Base-by-base conservation (phyloP, 1,140 invertebrate genomes). In the Trichonephila clavata region DNA sequence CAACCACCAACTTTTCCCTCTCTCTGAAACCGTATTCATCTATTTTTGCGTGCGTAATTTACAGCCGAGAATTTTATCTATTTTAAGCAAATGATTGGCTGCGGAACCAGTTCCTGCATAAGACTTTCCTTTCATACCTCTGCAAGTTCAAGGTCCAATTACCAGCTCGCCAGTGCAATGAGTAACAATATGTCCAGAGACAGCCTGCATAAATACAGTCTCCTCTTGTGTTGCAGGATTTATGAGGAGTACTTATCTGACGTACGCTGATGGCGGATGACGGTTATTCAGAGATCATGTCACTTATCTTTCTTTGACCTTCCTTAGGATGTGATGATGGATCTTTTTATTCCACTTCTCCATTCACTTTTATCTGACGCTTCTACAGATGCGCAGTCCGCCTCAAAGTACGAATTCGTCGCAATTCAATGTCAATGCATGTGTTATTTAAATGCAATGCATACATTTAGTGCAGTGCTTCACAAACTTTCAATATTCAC, bases 161-260 rank as follows among this genome's bases (percentile, higher is more conserved):
- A 6, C 32, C 27, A 16, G 32, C 10, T 39, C 71, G 24, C 6
- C 32, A 32, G 71, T 18, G 27, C 71, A 32, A 18, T 77, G 27
- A 77, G 71, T 39, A 77, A 39, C 71, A 77, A 77, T 27, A 77
- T 32, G 32, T 32, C 18, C 61, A 63, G 16, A 39, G 18, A 6
- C 14, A 39, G 65, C n/a, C 24, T 27, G 65, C 8, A 24, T 39
- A 27, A 32, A 77, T 77, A 27, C 32, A 77, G 71, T 77, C 32
- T 77, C 27, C 20, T 77, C 18, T 77, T 18, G 27, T 27, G 27
- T 77, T 71, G 13, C 24, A 27, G n/a, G 24, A 71, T 71, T 77
- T 77, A 77, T 27, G 71, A 77, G 71, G 3, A 39, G 71, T 32
- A 77, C 71, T 50, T 77, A 77, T 77, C 71, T 77, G 71, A 32